A percentile compares a stretch with the other conserved stretches of the same genome.
These are phyloP conservation scores for Solen grandis DNA, from an alignment of 1,140 invertebrate genomes.

Conservation along the genomic window DNA sequence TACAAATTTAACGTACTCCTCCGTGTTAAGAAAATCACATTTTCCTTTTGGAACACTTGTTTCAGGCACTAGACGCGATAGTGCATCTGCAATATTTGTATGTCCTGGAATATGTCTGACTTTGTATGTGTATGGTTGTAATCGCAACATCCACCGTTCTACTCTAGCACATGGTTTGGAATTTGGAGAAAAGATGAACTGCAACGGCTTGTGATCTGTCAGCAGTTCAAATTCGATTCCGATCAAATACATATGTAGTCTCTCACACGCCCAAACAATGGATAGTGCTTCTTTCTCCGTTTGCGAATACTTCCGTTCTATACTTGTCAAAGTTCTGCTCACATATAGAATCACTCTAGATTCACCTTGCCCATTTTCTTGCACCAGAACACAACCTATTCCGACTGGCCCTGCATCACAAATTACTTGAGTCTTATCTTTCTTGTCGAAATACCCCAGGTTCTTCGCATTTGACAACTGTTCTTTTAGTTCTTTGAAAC, in stretches of 20 bases:
- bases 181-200: slow-evolving; percentile 40
- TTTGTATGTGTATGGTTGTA: slow-evolving; percentile 61
- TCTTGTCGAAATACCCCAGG: not conserved
- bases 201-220: slow-evolving; percentile 77
- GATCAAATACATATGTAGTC: slow-evolving; percentile 79
- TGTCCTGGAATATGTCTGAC: slow-evolving; percentile 55
- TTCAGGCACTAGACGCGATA: slow-evolving; percentile 53
- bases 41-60: not conserved
- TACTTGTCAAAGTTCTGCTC: slow-evolving; percentile 48
- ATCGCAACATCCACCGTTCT: slow-evolving; percentile 62
- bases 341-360: slow-evolving; percentile 62
- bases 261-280: slow-evolving; percentile 79
- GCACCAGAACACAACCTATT: not conserved
- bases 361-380: not conserved
- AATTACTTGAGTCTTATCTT: too few relatives aligned
- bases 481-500: not conserved
- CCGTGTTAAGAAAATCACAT: too few relatives aligned
- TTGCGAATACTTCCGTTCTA: slow-evolving; percentile 74
- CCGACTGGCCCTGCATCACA: too few relatives aligned
- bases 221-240: slow-evolving; percentile 75
- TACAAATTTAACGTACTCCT: slow-evolving; percentile 24
- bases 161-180: slow-evolving; percentile 61
- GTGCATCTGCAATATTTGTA: slow-evolving; percentile 60
- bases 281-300: slow-evolving; percentile 81
- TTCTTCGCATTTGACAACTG: not conserved